Percentiles rank a stretch among this genome's conserved stretches.
Evolutionary conservation across 1,140 invertebrate species (phyloP).

Genomic region (Rhagoletis pomonella): DNA sequence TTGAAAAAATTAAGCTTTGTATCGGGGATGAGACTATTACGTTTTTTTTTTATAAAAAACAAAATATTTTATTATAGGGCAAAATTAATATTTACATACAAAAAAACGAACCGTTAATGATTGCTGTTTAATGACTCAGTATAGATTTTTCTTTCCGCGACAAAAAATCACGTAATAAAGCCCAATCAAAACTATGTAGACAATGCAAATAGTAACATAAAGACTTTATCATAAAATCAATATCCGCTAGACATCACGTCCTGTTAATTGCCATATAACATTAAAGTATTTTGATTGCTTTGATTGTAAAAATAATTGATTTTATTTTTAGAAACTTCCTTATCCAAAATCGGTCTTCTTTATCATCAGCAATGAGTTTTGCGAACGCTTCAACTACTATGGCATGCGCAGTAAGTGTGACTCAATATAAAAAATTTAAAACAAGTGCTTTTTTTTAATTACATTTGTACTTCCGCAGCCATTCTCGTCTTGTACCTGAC

Average conservation of each 20-base stretch:
- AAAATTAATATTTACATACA: no score
- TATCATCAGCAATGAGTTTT: slow-evolving; percentile 96
- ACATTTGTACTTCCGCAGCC: slow-evolving; percentile 76
- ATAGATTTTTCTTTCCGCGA: no score
- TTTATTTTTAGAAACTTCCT: slow-evolving; percentile 80
- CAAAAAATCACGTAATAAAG: no score
- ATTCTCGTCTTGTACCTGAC: slow-evolving; percentile 86
- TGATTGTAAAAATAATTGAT: slow-evolving; percentile 15
- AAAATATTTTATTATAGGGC: no score
- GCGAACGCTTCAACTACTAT: slow-evolving; percentile 97
- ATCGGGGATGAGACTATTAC: no score
- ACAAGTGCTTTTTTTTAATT: no score
- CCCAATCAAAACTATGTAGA: no score
- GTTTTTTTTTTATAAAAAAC: no score
- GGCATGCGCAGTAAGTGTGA: slow-evolving; percentile 91
- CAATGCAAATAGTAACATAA: no score
- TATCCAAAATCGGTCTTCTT: slow-evolving; percentile 95
- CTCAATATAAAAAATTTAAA: slow-evolving; percentile 76
- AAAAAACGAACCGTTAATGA: no score
- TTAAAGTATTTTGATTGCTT: background rate
- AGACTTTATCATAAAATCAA: background rate
- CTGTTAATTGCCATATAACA: background rate
- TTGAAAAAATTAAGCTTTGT: no score
- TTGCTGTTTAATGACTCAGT: no score
- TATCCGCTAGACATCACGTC: background rate